Conservation (phyloP, 1,140 invertebrate genomes). For the Musca domestica region DNA sequence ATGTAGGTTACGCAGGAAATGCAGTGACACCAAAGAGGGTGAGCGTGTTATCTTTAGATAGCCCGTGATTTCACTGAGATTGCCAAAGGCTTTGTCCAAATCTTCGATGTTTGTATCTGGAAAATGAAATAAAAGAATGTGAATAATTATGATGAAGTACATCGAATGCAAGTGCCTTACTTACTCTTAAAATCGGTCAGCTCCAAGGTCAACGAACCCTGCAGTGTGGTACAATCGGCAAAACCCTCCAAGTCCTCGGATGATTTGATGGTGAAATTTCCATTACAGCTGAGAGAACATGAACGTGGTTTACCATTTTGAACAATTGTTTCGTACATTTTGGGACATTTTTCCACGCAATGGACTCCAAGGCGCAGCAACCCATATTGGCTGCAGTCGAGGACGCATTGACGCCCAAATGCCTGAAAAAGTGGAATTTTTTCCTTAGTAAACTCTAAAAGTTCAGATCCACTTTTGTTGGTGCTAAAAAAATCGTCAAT, state of each 20-base stretch:
- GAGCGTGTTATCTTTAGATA: slow-evolving; percentile 77
- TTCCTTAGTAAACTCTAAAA: too few relatives aligned
- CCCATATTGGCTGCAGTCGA: slow-evolving; percentile 34
- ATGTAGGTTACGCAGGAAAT: slow-evolving; percentile 66
- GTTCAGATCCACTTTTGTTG: too few relatives aligned
- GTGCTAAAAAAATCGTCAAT: too few relatives aligned
- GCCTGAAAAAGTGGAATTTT: background rate
- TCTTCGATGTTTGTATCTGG: slow-evolving; percentile 37
- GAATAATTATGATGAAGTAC: background rate
- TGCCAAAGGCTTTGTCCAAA: slow-evolving; percentile 70
- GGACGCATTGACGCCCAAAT: background rate
- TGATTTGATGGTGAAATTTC: slow-evolving; percentile 34
- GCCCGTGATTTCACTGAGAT: slow-evolving; percentile 74
- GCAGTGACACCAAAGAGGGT: slow-evolving; percentile 72
- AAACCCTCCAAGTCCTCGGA: slow-evolving; percentile 30
- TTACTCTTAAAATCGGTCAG: slow-evolving; percentile 39
- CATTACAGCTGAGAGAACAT: slow-evolving; percentile 38
- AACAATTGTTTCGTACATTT: slow-evolving; percentile 31
- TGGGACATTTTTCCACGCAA: slow-evolving; percentile 38
- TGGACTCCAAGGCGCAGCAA: slow-evolving; percentile 34
- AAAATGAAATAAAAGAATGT: background rate
- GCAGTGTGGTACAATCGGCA: slow-evolving; percentile 38
- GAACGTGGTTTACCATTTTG: slow-evolving; percentile 18
- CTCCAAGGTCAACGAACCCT: slow-evolving; percentile 45
- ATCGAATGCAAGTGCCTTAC: background rate